These are phyloP conservation scores for Percopsis omiscomaycus DNA, from an alignment of 2,797 vertebrate species.

Conservation along the genomic window DNA sequence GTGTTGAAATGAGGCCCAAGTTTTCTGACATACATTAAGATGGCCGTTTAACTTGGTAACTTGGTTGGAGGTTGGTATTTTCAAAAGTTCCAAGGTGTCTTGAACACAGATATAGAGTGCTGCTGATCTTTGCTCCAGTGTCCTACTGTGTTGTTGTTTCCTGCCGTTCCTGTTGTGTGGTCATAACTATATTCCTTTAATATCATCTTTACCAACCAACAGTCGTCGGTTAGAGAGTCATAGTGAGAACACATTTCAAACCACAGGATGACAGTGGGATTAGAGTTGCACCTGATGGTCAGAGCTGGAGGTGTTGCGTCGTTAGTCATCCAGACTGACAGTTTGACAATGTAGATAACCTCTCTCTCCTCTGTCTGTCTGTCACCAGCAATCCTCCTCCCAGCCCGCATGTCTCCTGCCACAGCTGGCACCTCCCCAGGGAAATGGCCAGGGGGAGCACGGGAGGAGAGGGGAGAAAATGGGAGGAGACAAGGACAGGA, in stretches of 20 bases:
- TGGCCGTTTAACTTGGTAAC: no score
- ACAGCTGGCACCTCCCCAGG: background rate
- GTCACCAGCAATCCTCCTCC: conserved; percentile 39
- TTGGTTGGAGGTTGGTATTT: no score
- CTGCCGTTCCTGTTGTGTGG: no score
- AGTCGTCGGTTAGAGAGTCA: no score
- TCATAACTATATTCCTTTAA: no score
- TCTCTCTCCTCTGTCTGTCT: conserved; percentile 39
- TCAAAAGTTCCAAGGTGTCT: no score
- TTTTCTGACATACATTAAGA: no score
- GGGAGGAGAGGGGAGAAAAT: background rate
- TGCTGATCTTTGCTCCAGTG: no score
- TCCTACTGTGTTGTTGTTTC: no score
- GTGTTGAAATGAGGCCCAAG: no score
- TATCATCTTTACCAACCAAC: no score
- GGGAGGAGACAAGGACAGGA: background rate
- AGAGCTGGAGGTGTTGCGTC: conserved; percentile 29
- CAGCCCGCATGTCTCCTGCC: conserved; percentile 18
- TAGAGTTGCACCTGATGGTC: conserved; percentile 28
- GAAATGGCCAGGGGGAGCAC: background rate
- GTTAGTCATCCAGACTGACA: conserved; percentile 51
- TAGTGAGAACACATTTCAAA: background rate
- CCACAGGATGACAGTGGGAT: conserved; percentile 4
- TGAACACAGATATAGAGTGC: no score
- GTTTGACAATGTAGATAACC: conserved; percentile 53